These are phyloP conservation scores for Zaprionus tsacasi DNA, from an alignment of 1,140 invertebrate genomes.

Conservation along the genomic window DNA sequence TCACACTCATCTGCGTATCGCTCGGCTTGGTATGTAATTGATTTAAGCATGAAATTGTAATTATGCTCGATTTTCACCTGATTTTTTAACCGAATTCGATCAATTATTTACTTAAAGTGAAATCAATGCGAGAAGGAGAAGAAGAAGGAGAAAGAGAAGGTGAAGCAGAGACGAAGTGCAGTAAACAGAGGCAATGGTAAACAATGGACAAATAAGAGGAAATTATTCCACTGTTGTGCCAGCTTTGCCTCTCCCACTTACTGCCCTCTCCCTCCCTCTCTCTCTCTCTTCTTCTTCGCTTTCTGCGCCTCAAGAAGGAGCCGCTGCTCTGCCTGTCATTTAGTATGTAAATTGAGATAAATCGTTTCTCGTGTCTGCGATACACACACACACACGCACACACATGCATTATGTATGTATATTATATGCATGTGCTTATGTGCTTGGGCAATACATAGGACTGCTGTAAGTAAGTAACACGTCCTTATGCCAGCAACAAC, in stretches of 20 bases:
- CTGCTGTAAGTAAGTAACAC: conserved; percentile 74
- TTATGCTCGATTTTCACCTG: conserved; percentile 40
- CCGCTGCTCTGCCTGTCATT: conserved; percentile 72
- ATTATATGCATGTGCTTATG: conserved; percentile 47
- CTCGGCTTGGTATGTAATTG: conserved; percentile 17
- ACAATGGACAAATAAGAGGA: conserved; percentile 39
- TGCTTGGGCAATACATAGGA: conserved; percentile 60
- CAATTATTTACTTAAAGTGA: conserved; percentile 74
- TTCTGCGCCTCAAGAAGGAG: conserved; percentile 42
- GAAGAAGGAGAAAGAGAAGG: conserved; percentile 8
- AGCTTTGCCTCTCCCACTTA: background rate
- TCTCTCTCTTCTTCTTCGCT: background rate
- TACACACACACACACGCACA: conserved; percentile 31
- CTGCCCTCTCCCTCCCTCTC: background rate
- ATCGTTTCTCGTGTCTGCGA: conserved; percentile 79
- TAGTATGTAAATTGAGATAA: conserved; percentile 83
- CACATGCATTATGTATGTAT: conserved; percentile 34
- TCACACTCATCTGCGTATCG: background rate
- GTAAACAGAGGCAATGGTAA: conserved; percentile 3
- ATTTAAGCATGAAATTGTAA: conserved; percentile 44
- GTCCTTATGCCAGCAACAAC: conserved; percentile 62
- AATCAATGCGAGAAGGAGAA: conserved; percentile 61
- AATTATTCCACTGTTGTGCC: conserved; percentile 36
- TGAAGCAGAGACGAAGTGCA: no score
- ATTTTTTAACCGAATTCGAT: conserved; percentile 63